Evolutionary conservation across 92 coral and sea anemone genomes (phyloP).

Genomic region (Phenganax marumi): DNA sequence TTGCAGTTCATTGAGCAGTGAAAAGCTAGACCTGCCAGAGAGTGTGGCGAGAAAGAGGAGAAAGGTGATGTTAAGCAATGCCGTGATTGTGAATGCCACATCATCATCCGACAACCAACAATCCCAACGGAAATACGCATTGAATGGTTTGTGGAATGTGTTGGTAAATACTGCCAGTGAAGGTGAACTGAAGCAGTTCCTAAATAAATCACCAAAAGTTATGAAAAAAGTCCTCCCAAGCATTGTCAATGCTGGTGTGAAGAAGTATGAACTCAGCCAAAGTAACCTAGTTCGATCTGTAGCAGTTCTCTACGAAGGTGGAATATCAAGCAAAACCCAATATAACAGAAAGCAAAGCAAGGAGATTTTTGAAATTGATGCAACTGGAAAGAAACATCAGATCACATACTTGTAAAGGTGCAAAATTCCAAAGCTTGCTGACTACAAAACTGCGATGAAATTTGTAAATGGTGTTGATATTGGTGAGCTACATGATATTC

Average conservation of each 20-base stretch:
- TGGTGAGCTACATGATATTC: conserved; percentile 23
- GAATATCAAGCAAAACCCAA: conserved; percentile 46
- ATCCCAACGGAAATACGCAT: too few species aligned
- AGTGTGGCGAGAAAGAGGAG: conserved; percentile 32
- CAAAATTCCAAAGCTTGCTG: conserved; percentile 23
- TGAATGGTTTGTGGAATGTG: conserved; percentile 12
- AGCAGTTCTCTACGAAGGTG: conserved; percentile 51
- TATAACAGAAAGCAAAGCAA: conserved; percentile 47
- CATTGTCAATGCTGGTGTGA: conserved; percentile 21
- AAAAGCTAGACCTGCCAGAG: conserved; percentile 25
- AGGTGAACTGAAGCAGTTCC: not conserved
- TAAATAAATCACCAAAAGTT: not conserved
- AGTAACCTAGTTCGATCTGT: conserved; percentile 43
- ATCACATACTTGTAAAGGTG: conserved; percentile 41
- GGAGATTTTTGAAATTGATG: conserved; percentile 30
- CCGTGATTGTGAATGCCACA: conserved; percentile 23
- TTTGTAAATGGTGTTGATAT: conserved; percentile 33
- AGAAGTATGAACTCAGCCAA: conserved; percentile 29
- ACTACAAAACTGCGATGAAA: conserved; percentile 35
- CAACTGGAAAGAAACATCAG: conserved; percentile 26
- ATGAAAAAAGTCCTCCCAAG: conserved; percentile 12
- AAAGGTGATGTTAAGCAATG: conserved; percentile 25
- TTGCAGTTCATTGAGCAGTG: conserved; percentile 15
- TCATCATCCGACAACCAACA: too few species aligned
- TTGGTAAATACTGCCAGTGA: conserved; percentile 19